phyloP scores from a whole-genome alignment of 2,888 invertebrate genomes.

The Drosophila mimica region DNA sequence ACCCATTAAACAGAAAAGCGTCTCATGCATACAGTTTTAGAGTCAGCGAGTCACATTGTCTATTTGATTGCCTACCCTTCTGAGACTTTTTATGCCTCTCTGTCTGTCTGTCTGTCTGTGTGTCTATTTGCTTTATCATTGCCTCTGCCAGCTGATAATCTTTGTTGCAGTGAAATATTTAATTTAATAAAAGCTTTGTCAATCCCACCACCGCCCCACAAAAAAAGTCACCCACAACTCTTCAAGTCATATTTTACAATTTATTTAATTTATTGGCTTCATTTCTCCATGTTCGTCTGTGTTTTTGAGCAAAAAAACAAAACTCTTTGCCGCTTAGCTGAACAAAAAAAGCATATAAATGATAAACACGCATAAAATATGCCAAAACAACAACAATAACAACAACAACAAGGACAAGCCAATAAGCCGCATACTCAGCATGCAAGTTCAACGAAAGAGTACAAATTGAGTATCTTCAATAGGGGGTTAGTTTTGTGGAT shows the following conservation, averaged over 20 bases:
- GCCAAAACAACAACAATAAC: slow-evolving; percentile 64
- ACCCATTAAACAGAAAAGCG: not conserved
- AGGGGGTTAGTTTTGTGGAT: not conserved
- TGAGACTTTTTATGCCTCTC: not conserved
- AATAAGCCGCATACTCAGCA: slow-evolving; percentile 61
- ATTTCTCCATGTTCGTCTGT: slow-evolving; percentile 14
- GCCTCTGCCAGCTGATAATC: slow-evolving; percentile 77
- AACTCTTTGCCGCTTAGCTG: slow-evolving; percentile 50
- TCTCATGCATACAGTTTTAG: slow-evolving; percentile 41
- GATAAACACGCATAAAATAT: slow-evolving; percentile 78
- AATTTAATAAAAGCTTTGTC: slow-evolving; percentile 74
- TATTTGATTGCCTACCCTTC: slow-evolving; percentile 58
- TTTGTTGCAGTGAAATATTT: slow-evolving; percentile 79
- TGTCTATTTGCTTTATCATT: slow-evolving; percentile 68
- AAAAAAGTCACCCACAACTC: slow-evolving; percentile 13
- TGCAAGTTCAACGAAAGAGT: slow-evolving; percentile 32
- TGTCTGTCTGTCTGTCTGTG: slow-evolving; percentile 19
- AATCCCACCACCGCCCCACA: not conserved
- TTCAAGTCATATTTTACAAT: slow-evolving; percentile 73
- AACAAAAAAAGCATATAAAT: slow-evolving; percentile 75
- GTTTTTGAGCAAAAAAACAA: slow-evolving; percentile 34
- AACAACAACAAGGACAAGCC: slow-evolving; percentile 69
- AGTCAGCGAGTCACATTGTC: slow-evolving; percentile 76
- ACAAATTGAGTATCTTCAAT: slow-evolving; percentile 10
- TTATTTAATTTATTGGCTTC: slow-evolving; percentile 75